Conservation (phyloP, 2,113 vertebrate species). For the Poecile atricapillus region DNA sequence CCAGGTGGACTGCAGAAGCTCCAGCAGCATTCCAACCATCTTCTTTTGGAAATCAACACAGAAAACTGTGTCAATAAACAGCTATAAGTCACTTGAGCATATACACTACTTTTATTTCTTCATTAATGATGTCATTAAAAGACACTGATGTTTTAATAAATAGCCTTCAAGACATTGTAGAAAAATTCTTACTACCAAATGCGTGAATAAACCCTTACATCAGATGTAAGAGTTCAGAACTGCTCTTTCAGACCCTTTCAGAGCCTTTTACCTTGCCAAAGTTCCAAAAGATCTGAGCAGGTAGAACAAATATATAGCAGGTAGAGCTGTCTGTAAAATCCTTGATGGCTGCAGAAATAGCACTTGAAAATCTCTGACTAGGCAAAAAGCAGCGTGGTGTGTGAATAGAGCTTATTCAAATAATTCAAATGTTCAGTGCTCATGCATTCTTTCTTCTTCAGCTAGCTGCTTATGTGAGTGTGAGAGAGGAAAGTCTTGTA, state of each 20-base stretch:
- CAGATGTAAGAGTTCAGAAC: neutral
- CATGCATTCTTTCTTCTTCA: neutral
- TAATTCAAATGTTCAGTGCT: neutral
- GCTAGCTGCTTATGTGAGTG: neutral
- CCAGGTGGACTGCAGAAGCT: neutral
- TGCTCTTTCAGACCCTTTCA: neutral
- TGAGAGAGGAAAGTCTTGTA: neutral
- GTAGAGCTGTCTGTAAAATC: neutral
- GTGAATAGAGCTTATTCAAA: neutral
- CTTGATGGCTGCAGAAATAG: neutral
- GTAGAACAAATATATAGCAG: fast-evolving
- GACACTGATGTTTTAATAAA: neutral
- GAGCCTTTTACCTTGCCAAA: neutral
- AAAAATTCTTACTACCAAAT: neutral
- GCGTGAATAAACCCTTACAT: neutral
- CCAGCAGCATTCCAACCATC: neutral
- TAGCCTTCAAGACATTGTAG: neutral
- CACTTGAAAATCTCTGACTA: neutral
- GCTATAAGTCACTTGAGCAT: neutral
- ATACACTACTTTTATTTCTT: neutral
- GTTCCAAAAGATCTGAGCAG: neutral
- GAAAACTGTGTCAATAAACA: neutral
- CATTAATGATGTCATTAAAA: neutral
- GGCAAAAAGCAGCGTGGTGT: neutral
- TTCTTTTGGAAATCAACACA: neutral